Percentiles rank a stretch among this genome's conserved stretches.
Evolutionary conservation across 2,113 vertebrate genomes (phyloP).

Genomic region (Phrynosoma platyrhinos): DNA sequence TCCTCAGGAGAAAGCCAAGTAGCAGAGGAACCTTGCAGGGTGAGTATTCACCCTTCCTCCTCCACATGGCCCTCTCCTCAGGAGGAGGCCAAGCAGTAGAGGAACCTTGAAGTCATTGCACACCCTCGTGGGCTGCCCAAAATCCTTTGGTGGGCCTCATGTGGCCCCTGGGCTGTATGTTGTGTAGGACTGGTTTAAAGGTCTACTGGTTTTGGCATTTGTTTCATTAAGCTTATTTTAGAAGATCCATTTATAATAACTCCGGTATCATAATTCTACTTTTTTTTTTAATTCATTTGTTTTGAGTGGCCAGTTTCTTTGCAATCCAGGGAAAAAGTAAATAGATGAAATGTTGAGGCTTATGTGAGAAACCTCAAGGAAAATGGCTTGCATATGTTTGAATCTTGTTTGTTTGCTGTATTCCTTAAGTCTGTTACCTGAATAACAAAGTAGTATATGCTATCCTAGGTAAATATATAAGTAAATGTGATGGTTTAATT

Average conservation of each 20-base stretch:
- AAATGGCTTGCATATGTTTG: not conserved
- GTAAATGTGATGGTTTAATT: accelerated
- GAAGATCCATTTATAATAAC: not conserved
- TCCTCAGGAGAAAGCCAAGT: no score
- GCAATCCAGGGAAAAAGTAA: not conserved
- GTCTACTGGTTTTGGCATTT: not conserved
- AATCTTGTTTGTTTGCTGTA: not conserved
- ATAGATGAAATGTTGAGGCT: not conserved
- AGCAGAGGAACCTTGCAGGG: no score
- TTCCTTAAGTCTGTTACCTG: not conserved
- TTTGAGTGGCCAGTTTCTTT: not conserved
- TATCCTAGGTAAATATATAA: not conserved
- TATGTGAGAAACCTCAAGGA: not conserved
- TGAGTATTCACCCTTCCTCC: no score
- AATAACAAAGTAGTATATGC: not conserved
- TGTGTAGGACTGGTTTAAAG: not conserved
- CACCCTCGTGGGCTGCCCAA: no score
- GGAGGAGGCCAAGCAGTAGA: no score
- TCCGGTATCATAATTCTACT: no score
- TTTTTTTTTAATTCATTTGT: no score
- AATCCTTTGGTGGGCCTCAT: no score
- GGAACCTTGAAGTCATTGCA: no score
- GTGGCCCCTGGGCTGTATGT: no score
- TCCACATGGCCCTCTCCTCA: no score
- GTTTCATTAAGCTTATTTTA: not conserved